Evolutionary conservation across 2,797 vertebrate genomes (phyloP).

Genomic region (Simalia tracyae): DNA sequence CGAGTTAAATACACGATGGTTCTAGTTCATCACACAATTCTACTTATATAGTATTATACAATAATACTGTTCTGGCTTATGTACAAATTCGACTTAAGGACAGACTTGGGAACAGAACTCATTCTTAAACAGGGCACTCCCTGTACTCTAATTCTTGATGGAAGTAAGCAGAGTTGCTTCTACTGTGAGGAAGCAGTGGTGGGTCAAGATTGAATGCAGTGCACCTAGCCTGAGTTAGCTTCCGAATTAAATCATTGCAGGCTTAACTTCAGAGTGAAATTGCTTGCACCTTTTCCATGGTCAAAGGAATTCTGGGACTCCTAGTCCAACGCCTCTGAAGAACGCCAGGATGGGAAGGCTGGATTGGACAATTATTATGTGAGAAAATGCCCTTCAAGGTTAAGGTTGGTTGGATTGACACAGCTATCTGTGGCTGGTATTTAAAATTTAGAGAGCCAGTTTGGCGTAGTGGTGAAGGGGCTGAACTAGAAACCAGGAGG

Average conservation of each 20-base stretch:
- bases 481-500: not conserved
- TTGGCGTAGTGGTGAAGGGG: not conserved
- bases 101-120: too few relatives aligned
- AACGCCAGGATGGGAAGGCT: not conserved
- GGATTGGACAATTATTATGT: not conserved
- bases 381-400: not conserved
- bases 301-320: not conserved
- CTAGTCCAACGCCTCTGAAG: not conserved
- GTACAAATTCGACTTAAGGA: too few relatives aligned
- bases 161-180: not conserved
- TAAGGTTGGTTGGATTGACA: not conserved
- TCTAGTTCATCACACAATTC: too few relatives aligned
- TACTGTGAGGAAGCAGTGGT: not conserved
- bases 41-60: too few relatives aligned
- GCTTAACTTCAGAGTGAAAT: not conserved
- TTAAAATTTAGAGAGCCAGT: not conserved
- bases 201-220: not conserved
- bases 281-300: not conserved
- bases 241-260: not conserved
- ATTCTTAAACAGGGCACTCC: too few relatives aligned
- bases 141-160: not conserved
- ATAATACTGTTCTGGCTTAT: too few relatives aligned
- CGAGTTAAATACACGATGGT: too few relatives aligned
- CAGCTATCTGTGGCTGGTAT: not conserved
- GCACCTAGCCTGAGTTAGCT: not conserved